Conservation (phyloP, 2,113 vertebrate species). For the Phyllostomus hastatus region DNA sequence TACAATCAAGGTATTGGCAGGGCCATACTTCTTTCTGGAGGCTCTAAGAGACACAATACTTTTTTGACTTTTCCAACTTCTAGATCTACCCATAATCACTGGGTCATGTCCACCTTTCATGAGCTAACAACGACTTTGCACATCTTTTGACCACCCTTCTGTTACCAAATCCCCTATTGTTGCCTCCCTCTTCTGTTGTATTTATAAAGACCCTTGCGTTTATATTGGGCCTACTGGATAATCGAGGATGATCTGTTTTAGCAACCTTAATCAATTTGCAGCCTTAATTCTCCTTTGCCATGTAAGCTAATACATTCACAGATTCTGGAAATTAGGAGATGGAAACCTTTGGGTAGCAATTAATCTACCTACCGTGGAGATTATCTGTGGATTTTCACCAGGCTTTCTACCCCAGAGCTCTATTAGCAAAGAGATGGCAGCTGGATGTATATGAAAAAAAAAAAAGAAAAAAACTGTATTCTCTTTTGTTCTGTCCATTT, state of each 20-base stretch:
- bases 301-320: not conserved
- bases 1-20: not conserved
- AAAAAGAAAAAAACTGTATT: not conserved
- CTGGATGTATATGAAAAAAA: not conserved
- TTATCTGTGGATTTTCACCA: constrained; percentile 30
- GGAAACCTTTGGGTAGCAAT: not conserved
- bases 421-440: not conserved
- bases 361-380: not conserved
- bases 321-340: not conserved
- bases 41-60: not conserved
- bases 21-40: not conserved
- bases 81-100: not conserved
- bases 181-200: not conserved
- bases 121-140: not conserved
- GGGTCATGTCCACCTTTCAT: not conserved
- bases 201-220: not conserved
- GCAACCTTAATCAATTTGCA: not conserved
- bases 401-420: not conserved
- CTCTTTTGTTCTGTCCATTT: not conserved
- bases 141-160: not conserved
- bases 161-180: not conserved
- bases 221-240: not conserved
- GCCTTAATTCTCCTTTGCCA: not conserved
- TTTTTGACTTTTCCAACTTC: not conserved
- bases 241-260: not conserved